Conservation (phyloP, 1,140 invertebrate species). For the Pseudomyrmex gracilis region DNA sequence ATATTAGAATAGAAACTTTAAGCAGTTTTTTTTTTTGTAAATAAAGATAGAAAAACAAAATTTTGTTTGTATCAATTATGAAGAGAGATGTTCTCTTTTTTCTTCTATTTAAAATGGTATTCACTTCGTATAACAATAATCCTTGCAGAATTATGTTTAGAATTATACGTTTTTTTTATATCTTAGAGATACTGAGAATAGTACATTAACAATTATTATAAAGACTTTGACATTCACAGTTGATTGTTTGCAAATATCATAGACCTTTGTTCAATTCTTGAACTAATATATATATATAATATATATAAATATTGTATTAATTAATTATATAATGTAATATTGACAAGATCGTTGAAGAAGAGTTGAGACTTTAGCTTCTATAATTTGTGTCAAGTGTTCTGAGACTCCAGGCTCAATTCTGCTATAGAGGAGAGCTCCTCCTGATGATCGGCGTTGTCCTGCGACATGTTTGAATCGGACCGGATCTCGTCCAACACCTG, state of each 20-base stretch:
- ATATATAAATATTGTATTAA: conserved; percentile 14
- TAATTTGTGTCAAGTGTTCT: conserved; percentile 70
- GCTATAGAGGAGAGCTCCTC: conserved; percentile 64
- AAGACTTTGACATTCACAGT: conserved; percentile 21
- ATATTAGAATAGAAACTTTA: no score
- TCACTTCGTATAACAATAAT: no score
- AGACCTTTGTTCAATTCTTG: background rate
- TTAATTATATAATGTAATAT: conserved; percentile 31
- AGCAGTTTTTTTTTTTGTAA: no score
- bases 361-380: conserved; percentile 11
- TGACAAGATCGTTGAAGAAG: conserved; percentile 37
- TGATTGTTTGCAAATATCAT: conserved; percentile 17
- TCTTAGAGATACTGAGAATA: background rate
- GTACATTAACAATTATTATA: conserved; percentile 2
- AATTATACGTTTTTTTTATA: background rate
- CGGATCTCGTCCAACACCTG: conserved; percentile 73
- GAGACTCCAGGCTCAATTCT: conserved; percentile 74
- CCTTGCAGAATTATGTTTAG: no score
- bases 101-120: no score
- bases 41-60: no score
- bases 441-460: conserved; percentile 56
- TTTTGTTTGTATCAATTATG: no score
- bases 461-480: conserved; percentile 66
- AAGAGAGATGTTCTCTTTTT: no score
- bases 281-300: background rate